phyloP scores from a whole-genome alignment of 2,113 vertebrate species.

The Trematocara macrostoma region DNA sequence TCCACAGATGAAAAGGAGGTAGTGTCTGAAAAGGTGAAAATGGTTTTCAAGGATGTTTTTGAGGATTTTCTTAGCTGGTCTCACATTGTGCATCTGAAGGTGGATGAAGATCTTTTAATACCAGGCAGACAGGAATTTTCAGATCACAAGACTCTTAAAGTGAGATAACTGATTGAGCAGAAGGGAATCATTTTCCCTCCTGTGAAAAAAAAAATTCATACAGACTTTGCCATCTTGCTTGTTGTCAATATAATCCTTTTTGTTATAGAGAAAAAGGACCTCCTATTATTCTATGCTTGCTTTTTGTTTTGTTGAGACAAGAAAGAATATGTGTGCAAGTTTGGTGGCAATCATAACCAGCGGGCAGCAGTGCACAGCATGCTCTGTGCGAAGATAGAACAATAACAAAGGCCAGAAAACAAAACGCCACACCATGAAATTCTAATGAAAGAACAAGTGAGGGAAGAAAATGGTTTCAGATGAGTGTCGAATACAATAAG shows the following conservation, averaged over 20 bases:
- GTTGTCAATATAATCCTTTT: background rate
- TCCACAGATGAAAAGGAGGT: background rate
- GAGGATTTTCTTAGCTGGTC: background rate
- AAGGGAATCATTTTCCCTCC: background rate
- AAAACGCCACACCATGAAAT: background rate
- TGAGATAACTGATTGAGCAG: background rate
- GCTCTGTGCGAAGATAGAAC: background rate
- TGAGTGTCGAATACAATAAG: slow-evolving; percentile 50
- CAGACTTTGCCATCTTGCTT: background rate
- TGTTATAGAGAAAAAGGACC: background rate
- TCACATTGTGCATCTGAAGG: background rate
- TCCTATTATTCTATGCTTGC: background rate
- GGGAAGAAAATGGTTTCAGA: slow-evolving; percentile 5
- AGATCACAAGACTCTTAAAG: background rate
- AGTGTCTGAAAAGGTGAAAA: background rate
- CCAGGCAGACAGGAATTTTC: background rate
- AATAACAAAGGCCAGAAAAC: background rate
- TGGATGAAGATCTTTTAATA: background rate
- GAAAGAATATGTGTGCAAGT: background rate
- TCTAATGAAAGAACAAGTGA: slow-evolving; percentile 8
- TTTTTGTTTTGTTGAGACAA: background rate
- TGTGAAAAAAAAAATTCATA: background rate
- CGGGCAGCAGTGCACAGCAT: background rate
- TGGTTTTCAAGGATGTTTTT: background rate
- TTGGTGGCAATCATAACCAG: slow-evolving; percentile 14